Evolutionary conservation across 2,113 vertebrate species (phyloP).

Genomic region (Alligator sinensis): DNA sequence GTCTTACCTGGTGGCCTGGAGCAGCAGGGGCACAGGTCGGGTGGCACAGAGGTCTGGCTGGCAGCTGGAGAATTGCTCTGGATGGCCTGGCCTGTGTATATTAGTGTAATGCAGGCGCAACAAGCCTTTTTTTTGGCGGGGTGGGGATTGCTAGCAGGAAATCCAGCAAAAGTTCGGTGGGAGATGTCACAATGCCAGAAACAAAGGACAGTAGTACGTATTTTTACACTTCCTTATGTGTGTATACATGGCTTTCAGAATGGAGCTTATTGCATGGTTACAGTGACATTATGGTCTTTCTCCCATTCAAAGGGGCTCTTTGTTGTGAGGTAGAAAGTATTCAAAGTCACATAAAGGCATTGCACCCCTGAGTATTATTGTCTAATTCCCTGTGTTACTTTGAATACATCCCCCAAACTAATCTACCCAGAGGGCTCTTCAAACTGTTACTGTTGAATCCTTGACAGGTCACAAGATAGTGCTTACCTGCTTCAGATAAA

Average conservation of each 20-base stretch:
- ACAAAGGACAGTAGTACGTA: background rate
- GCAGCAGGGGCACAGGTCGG: no score
- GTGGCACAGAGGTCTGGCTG: no score
- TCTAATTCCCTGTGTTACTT: background rate
- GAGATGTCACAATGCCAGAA: background rate
- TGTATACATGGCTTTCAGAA: background rate
- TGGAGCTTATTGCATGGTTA: background rate
- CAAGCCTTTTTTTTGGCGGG: no score
- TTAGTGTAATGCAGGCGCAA: no score
- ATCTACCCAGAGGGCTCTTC: background rate
- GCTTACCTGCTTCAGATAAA: background rate
- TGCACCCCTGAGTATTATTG: background rate
- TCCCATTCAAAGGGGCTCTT: background rate
- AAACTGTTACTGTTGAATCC: background rate
- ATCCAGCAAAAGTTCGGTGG: background rate
- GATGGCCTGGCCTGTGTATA: no score
- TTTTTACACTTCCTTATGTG: background rate
- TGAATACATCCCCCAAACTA: background rate
- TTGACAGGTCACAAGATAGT: background rate
- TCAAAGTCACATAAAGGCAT: background rate
- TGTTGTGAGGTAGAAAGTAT: background rate
- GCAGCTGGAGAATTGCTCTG: no score
- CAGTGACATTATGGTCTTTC: background rate
- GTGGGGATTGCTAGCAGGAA: no score
- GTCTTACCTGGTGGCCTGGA: no score